Base-by-base conservation (phyloP, 2,888 invertebrate species). In the Micropterix aruncella region DNA sequence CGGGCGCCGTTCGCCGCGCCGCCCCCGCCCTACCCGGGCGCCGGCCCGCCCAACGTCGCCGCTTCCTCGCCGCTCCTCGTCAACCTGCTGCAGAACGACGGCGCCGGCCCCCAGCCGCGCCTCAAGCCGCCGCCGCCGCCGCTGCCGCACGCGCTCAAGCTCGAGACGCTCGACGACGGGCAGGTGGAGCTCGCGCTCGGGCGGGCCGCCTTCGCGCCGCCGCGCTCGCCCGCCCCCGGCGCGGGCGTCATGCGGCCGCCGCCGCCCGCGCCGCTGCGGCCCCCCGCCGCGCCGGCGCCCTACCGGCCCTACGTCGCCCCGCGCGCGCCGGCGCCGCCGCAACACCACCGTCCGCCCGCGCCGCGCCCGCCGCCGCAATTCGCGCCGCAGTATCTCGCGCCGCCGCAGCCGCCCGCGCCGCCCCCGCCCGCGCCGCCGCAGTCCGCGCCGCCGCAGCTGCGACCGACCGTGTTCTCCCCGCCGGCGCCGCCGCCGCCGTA, bases 31-130 rank as follows among this genome's bases (percentile, higher is more conserved):
- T 37, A 65, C 63, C 53, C 68, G 63, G 40, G 70, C 46, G 52
- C 60, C 27, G 54, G 56, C 44, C 54, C 56, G 19, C 58, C 64
- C 42, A 71, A 78, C 49, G 86, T 86, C 52, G 86, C 85, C 45
- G 78, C 84, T 62, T 90, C 81, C 51, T 93, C 92, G 58, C 94
- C 94, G 16, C 68, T 94, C 52, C 71, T 94, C 51, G 94, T 94
- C 19, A 94, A 94, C 64, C 67, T 94, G 52, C 70, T 94, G 54
- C 93, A 94, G 68, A 93, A 88, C 58, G 91, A 91, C 57, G 84
- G 73, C 41, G 56, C 58, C 37, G 55, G 72, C 48, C 69, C 61
- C 44, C 40, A 46, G 27, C 47, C 42, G 40, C 54, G 49, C 62
- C 19, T 61, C 63, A 50, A 63, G 64, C 45, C 60, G 62, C 50